A percentile compares a stretch with the other conserved stretches of the same genome.
Evolutionary conservation across 2,113 vertebrate genomes (phyloP).

Genomic region (Podarcis cretensis): DNA sequence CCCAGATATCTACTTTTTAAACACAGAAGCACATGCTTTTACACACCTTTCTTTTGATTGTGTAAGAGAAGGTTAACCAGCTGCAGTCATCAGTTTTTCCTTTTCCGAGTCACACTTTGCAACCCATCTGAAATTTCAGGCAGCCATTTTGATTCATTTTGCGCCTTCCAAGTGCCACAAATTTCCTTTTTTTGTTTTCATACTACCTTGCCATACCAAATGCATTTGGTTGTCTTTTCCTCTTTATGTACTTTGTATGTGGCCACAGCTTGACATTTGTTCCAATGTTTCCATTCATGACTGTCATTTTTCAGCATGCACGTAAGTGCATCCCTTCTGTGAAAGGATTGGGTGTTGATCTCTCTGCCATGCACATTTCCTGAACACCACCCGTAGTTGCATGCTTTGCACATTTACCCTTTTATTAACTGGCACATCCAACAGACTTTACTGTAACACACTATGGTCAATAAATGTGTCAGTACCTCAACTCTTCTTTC

Average conservation of each 20-base stretch:
- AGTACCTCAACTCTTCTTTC: constrained; percentile 58
- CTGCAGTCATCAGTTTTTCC: constrained; percentile 22
- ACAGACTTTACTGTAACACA: constrained; percentile 55
- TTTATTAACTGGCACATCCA: constrained; percentile 52
- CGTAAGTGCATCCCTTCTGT: constrained; percentile 46
- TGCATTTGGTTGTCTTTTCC: constrained; percentile 41
- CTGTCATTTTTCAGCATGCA: constrained; percentile 46
- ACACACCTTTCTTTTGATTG: constrained; percentile 43
- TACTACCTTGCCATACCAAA: constrained; percentile 23
- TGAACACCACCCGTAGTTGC: constrained; percentile 56
- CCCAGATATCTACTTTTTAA: constrained; percentile 43
- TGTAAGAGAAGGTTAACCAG: constrained; percentile 43
- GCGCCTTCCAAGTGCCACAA: constrained; percentile 24
- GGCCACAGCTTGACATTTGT: constrained; percentile 62
- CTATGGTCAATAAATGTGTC: constrained; percentile 68
- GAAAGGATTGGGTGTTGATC: constrained; percentile 42
- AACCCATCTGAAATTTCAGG: constrained; percentile 30
- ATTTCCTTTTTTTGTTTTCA: constrained; percentile 16
- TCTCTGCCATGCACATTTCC: constrained; percentile 34
- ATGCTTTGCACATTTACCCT: constrained; percentile 58
- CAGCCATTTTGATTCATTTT: constrained; percentile 39
- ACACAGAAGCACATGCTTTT: constrained; percentile 43
- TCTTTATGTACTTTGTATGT: constrained; percentile 57
- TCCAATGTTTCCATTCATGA: constrained; percentile 40
- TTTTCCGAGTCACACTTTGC: constrained; percentile 49